phyloP scores from a whole-genome alignment of 2,113 vertebrate genomes.

The Vanacampus margaritifer region DNA sequence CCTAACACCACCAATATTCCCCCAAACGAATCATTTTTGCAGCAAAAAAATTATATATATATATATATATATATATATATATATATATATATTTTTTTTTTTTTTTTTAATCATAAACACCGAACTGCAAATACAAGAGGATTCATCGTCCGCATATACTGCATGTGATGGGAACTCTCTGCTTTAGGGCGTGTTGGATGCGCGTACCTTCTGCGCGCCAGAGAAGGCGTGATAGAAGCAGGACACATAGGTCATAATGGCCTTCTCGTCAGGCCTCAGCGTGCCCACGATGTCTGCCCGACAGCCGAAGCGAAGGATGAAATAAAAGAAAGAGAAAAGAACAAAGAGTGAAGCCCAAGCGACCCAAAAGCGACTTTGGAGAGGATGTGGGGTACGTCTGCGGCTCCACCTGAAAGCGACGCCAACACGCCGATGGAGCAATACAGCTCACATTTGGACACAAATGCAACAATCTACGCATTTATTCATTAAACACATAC shows the following conservation, averaged over 20 bases:
- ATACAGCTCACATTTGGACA: not conserved
- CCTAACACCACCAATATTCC: no score
- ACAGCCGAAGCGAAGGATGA: slow-evolving; percentile 46
- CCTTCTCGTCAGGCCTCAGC: slow-evolving; percentile 97
- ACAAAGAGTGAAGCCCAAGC: slow-evolving; percentile 68
- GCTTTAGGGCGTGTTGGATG: slow-evolving; percentile 30
- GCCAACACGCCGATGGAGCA: not conserved
- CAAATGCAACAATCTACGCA: not conserved
- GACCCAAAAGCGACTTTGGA: slow-evolving; percentile 55
- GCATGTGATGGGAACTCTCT: slow-evolving; percentile 30
- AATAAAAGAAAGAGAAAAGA: slow-evolving; percentile 32
- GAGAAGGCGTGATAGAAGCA: slow-evolving; percentile 99
- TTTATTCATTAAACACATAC: not conserved
- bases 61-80: no score
- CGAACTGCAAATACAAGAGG: not conserved
- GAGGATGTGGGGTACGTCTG: not conserved
- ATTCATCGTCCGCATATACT: not conserved
- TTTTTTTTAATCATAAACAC: no score
- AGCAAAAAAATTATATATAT: no score
- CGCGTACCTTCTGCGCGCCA: slow-evolving; percentile 97
- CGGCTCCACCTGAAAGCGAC: slow-evolving; percentile 1
- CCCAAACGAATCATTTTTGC: no score
- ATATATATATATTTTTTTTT: no score
- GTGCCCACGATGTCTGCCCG: slow-evolving; percentile 95
- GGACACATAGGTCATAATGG: slow-evolving; percentile 99